Conservation (phyloP, 2,797 vertebrate genomes). For the Parambassis ranga region DNA sequence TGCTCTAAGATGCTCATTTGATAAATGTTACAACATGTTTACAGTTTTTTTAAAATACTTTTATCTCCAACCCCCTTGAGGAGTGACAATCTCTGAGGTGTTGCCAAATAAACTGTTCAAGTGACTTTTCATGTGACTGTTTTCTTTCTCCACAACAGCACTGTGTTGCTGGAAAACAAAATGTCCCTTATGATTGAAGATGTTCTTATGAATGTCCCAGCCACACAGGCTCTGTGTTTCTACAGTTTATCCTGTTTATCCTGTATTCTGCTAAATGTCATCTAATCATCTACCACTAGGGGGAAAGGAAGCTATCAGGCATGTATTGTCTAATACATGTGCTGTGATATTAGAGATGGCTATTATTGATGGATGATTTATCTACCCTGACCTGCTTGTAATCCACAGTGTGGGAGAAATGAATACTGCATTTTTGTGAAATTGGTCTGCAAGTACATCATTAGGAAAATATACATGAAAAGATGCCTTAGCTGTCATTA, state of each 20-base stretch:
- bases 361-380: no score
- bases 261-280: not conserved
- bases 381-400: not conserved
- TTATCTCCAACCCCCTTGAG: not conserved
- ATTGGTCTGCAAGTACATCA: not conserved
- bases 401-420: not conserved
- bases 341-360: no score
- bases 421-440: not conserved
- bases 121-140: not conserved
- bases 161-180: not conserved
- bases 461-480: not conserved
- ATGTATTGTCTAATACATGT: not conserved
- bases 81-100: not conserved
- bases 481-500: not conserved
- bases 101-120: not conserved
- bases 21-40: conserved; percentile 1
- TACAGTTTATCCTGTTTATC: not conserved
- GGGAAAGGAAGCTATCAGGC: not conserved
- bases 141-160: not conserved
- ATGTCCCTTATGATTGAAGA: not conserved
- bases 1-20: not conserved
- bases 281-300: not conserved
- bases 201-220: not conserved
- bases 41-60: not conserved
- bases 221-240: not conserved